Conservation (phyloP, 2,113 vertebrate genomes). For the Xiphophorus couchianus region DNA sequence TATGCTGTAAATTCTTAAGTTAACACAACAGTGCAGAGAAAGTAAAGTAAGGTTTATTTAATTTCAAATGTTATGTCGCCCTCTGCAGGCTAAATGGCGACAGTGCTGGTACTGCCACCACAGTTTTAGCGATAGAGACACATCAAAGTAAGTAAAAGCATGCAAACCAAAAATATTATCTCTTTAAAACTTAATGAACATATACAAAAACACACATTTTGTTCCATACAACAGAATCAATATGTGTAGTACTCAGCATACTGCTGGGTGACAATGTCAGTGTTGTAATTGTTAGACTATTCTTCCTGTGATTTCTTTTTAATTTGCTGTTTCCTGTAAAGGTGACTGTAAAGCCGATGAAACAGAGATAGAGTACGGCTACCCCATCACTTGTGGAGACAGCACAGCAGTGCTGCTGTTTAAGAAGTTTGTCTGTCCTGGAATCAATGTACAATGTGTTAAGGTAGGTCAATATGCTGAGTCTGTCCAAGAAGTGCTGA, state of each 20-base stretch:
- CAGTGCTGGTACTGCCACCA: conserved; percentile 79
- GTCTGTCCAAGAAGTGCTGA: not conserved
- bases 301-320: not conserved
- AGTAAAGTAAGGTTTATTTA: not conserved
- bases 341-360: conserved; percentile 83
- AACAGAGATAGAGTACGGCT: conserved; percentile 89
- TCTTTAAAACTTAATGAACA: not conserved
- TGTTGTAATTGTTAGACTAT: too few species aligned
- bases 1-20: not conserved
- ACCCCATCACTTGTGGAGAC: conserved; percentile 94
- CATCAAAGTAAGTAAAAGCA: conserved; percentile 72
- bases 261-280: not conserved
- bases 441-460: conserved; percentile 94
- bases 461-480: conserved; percentile 78
- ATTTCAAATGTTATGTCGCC: conserved; percentile 57
- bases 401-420: conserved; percentile 92
- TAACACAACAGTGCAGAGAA: not conserved
- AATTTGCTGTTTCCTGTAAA: conserved; percentile 46
- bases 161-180: not conserved
- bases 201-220: not conserved
- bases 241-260: rapidly evolving
- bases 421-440: conserved; percentile 97
- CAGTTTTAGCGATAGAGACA: conserved; percentile 89
- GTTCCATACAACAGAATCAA: not conserved
- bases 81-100: conserved; percentile 86